Evolutionary conservation across 2,888 invertebrate species (phyloP).

Genomic region (Chaitophorus viminalis): DNA sequence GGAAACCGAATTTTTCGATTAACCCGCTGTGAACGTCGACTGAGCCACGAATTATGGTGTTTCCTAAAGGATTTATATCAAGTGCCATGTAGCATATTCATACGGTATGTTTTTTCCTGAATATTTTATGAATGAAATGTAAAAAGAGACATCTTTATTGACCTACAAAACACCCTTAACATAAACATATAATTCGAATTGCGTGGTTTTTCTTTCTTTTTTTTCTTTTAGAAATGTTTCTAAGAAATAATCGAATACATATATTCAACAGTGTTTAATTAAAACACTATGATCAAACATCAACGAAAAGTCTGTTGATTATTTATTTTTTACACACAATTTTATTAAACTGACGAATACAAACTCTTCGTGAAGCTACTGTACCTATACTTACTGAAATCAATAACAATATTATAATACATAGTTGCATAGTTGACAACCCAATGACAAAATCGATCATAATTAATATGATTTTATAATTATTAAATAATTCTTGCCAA

Average conservation of each 20-base stretch:
- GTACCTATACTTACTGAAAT: neutral
- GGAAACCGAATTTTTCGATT: slow-evolving; percentile 60
- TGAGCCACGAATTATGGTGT: slow-evolving; percentile 14
- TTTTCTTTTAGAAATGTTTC: neutral
- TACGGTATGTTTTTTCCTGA: neutral
- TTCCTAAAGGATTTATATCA: slow-evolving; percentile 44
- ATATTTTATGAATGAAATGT: slow-evolving; percentile 22
- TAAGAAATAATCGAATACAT: neutral
- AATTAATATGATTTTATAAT: no score
- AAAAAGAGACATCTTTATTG: slow-evolving; percentile 34
- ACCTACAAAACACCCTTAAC: neutral
- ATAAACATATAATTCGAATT: slow-evolving; percentile 8
- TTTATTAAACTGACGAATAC: neutral
- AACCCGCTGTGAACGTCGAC: slow-evolving; percentile 37
- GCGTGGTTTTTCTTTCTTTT: neutral
- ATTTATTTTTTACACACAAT: neutral
- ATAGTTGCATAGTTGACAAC: neutral
- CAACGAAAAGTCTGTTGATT: neutral
- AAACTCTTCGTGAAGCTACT: neutral
- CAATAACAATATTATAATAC: neutral
- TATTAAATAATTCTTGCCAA: no score
- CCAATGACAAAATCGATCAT: neutral
- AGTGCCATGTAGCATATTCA: neutral
- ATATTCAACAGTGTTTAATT: neutral
- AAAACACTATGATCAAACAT: neutral